Percentiles rank a stretch among this genome's conserved stretches.
Evolutionary conservation across 37 sponge, comb jelly and placozoan genomes (phyloP).

Genomic region (Dysidea cf. avara): DNA sequence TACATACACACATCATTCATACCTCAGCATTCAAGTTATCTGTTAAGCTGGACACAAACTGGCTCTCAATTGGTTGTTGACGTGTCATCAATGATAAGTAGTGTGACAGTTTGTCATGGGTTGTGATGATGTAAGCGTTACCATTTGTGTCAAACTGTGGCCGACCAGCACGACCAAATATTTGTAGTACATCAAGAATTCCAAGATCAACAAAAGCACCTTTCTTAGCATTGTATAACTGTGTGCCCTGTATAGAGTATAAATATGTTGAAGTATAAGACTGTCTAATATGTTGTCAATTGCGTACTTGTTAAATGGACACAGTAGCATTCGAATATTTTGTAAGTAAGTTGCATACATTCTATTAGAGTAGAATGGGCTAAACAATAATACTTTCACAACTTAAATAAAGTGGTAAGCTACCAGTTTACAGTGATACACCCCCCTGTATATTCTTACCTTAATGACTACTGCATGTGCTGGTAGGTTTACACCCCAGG

Average conservation of each 20-base stretch:
- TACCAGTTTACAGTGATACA: background rate
- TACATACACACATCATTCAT: background rate
- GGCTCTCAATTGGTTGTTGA: slow-evolving; percentile 97
- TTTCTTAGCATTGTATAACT: slow-evolving; percentile 93
- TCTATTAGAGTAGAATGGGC: too few relatives aligned
- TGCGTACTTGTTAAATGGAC: too few relatives aligned
- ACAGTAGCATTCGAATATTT: too few relatives aligned
- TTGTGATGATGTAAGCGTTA: slow-evolving; percentile 92
- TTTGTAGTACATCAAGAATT: slow-evolving; percentile 96
- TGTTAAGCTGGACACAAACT: slow-evolving; percentile 62
- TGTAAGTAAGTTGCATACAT: too few relatives aligned
- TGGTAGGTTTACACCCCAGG: slow-evolving; percentile 99
- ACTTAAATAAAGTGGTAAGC: too few relatives aligned
- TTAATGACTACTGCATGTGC: slow-evolving; percentile 97
- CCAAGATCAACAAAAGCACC: slow-evolving; percentile 96
- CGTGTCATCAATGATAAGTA: slow-evolving; percentile 91
- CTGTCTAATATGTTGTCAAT: too few relatives aligned
- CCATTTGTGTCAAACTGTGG: slow-evolving; percentile 95
- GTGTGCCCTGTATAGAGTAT: slow-evolving; percentile 89
- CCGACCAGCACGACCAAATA: slow-evolving; percentile 97
- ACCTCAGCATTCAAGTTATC: slow-evolving; percentile 98
- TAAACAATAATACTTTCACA: too few relatives aligned
- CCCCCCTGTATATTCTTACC: slow-evolving; percentile 35
- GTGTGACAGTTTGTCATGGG: slow-evolving; percentile 90
- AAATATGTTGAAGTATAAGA: too few relatives aligned